Evolutionary conservation across 2,888 invertebrate genomes (phyloP).

Genomic region (Apamea anceps): DNA sequence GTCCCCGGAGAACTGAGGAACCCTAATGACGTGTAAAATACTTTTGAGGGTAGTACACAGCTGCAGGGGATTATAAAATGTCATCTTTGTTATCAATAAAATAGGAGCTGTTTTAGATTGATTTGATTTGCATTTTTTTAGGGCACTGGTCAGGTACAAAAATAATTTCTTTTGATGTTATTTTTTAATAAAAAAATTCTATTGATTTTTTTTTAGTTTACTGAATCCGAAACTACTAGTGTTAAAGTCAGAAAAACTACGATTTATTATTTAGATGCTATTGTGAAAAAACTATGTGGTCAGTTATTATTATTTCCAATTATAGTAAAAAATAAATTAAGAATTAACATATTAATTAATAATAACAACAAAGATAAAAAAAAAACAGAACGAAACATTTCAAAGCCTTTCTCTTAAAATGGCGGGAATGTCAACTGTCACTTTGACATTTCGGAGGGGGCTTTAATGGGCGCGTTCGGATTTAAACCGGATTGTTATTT

Average conservation of each 20-base stretch:
- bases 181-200: background rate
- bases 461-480: conserved; percentile 81
- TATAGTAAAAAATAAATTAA: background rate
- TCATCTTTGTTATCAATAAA: conserved; percentile 57
- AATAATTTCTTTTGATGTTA: background rate
- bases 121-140: conserved; percentile 48
- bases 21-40: conserved; percentile 86
- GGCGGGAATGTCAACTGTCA: conserved; percentile 83
- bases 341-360: conserved; percentile 60
- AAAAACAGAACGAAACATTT: conserved; percentile 34
- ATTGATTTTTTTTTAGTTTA: background rate
- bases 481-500: conserved; percentile 84
- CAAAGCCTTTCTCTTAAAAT: conserved; percentile 61
- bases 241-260: background rate
- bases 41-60: conserved; percentile 68
- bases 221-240: background rate
- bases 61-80: conserved; percentile 64
- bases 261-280: background rate
- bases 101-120: conserved; percentile 52
- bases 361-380: conserved; percentile 55
- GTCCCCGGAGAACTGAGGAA: conserved; percentile 66
- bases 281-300: background rate
- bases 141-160: conserved; percentile 37
- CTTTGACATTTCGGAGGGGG: conserved; percentile 82
- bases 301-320: background rate